phyloP scores from a whole-genome alignment of 2,797 vertebrate species.

The Strix occidentalis region DNA sequence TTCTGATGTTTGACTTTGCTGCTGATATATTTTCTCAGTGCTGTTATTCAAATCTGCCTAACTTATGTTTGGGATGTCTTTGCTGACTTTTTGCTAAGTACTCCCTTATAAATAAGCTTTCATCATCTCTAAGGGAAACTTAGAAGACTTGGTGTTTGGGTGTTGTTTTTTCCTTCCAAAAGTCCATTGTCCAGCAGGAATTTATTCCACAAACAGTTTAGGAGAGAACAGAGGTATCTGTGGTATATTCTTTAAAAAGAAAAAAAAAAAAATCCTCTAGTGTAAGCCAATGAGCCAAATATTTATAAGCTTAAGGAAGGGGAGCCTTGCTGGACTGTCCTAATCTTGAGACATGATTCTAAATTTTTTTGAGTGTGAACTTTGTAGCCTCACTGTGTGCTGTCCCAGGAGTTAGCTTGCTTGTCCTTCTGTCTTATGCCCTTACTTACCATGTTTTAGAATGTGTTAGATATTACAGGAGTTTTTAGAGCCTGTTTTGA shows the following conservation, averaged over 20 bases:
- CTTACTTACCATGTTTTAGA: background rate
- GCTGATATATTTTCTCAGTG: fast-evolving
- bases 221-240: background rate
- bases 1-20: background rate
- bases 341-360: background rate
- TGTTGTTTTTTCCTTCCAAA: background rate
- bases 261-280: background rate
- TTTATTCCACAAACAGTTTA: background rate
- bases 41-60: background rate
- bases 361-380: background rate
- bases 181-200: background rate
- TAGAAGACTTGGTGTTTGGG: background rate
- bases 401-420: background rate
- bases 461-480: background rate
- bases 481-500: background rate
- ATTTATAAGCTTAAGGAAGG: background rate
- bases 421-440: background rate
- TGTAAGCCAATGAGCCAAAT: background rate
- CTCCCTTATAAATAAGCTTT: background rate
- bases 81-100: background rate
- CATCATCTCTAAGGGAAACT: background rate
- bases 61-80: background rate
- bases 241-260: background rate
- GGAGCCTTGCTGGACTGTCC: background rate
- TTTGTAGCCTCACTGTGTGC: background rate